Conservation (phyloP, 2,113 vertebrate genomes). For the Nannobrachium achirus region DNA sequence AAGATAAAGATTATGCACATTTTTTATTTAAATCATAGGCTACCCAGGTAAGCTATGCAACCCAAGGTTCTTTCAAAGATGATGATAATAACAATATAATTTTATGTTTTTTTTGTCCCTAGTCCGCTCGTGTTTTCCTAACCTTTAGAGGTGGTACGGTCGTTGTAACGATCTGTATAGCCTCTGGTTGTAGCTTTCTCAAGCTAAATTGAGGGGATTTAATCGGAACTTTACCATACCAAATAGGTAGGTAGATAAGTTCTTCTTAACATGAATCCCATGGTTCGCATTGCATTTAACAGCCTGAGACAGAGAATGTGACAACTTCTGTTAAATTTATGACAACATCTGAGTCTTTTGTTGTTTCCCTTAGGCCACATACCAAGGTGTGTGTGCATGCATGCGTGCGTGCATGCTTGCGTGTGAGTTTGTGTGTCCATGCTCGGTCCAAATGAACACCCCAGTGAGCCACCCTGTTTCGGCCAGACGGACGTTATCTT, state of each 20-base stretch:
- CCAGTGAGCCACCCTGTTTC: slow-evolving; percentile 8
- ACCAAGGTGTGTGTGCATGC: slow-evolving; percentile 51
- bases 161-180: no score
- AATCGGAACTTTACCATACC: slow-evolving; percentile 31
- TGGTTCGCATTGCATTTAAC: slow-evolving; percentile 65
- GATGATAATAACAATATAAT: no score
- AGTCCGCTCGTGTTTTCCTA: no score
- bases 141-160: no score
- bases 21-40: no score
- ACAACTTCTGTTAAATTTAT: slow-evolving; percentile 69
- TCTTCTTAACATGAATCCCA: slow-evolving; percentile 59
- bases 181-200: no score
- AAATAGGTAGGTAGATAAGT: slow-evolving; percentile 47
- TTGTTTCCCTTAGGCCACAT: slow-evolving; percentile 62
- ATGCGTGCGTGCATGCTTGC: slow-evolving; percentile 28
- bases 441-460: no score
- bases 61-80: no score
- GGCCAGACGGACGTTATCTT: slow-evolving; percentile 49
- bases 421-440: no score
- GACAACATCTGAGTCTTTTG: slow-evolving; percentile 61
- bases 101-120: no score
- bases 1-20: no score
- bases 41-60: no score
- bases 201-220: neutral
- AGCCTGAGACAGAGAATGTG: slow-evolving; percentile 68